Conservation (phyloP, 2,113 vertebrate genomes). For the Eurypyga helias region DNA sequence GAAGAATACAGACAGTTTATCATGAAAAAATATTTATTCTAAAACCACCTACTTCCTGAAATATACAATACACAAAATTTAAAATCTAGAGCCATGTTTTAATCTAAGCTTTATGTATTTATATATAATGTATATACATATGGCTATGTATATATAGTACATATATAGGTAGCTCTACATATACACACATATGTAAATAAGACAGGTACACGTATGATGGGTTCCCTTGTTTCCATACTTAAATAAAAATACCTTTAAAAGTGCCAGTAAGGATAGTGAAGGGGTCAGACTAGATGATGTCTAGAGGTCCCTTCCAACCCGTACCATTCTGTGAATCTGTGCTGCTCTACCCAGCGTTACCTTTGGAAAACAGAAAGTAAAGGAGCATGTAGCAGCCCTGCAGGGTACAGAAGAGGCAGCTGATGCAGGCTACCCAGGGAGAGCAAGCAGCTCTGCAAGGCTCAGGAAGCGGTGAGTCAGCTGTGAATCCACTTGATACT, state of each 20-base stretch:
- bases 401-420: neutral
- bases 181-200: neutral
- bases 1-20: neutral
- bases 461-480: accelerated
- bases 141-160: neutral
- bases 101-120: neutral
- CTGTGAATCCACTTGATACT: no score
- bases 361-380: neutral
- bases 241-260: neutral
- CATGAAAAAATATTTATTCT: neutral
- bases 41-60: neutral
- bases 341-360: neutral
- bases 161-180: neutral
- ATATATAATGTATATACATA: neutral
- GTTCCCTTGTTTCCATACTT: neutral
- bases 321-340: no score
- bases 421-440: neutral
- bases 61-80: neutral
- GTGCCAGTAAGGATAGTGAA: neutral
- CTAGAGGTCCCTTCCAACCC: no score
- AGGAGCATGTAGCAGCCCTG: neutral
- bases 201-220: neutral
- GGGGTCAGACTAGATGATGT: no score
- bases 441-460: accelerated
- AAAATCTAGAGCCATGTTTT: neutral